Conservation (phyloP, 2,888 invertebrate species). For the Lepeophtheirus nordmannii region DNA sequence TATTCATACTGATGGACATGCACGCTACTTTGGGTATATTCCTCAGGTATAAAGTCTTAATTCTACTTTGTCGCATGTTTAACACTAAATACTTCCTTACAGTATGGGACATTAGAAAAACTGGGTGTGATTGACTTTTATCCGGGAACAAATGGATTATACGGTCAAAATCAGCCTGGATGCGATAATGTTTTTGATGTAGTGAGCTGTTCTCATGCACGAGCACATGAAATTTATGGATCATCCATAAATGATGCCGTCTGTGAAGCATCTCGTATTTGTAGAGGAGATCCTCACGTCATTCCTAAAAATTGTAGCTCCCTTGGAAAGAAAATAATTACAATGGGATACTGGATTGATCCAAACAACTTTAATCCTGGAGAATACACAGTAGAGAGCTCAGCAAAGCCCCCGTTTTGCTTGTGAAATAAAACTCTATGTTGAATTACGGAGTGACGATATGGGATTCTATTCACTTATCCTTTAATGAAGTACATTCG, state of each 20-base stretch:
- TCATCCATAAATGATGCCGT: constrained; percentile 11
- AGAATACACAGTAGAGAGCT: constrained; percentile 4
- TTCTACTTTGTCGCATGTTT: not conserved
- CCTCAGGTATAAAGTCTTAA: constrained; percentile 1
- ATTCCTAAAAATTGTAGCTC: constrained; percentile 4
- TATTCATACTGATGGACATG: constrained; percentile 22
- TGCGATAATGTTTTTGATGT: constrained; percentile 15
- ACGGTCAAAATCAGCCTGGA: constrained; percentile 15
- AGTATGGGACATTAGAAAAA: constrained; percentile 19
- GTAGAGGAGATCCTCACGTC: constrained; percentile 11
- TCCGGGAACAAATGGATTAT: constrained; percentile 12
- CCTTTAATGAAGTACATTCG: too few species aligned
- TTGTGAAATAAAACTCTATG: too few species aligned
- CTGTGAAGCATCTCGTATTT: not conserved
- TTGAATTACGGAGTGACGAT: too few species aligned
- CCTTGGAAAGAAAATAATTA: not conserved
- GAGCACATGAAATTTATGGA: constrained; percentile 9
- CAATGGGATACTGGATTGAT: constrained; percentile 14
- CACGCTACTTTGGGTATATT: constrained; percentile 15
- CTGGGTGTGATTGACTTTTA: constrained; percentile 11
- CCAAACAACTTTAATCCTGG: not conserved
- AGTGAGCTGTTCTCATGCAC: constrained; percentile 14
- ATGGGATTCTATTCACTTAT: too few species aligned
- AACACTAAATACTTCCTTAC: not conserved
- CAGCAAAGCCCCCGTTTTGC: constrained; percentile 10